These are phyloP conservation scores for Pseudomyrmex flavicornis DNA, from an alignment of 1,140 invertebrate species.

Conservation along the genomic window DNA sequence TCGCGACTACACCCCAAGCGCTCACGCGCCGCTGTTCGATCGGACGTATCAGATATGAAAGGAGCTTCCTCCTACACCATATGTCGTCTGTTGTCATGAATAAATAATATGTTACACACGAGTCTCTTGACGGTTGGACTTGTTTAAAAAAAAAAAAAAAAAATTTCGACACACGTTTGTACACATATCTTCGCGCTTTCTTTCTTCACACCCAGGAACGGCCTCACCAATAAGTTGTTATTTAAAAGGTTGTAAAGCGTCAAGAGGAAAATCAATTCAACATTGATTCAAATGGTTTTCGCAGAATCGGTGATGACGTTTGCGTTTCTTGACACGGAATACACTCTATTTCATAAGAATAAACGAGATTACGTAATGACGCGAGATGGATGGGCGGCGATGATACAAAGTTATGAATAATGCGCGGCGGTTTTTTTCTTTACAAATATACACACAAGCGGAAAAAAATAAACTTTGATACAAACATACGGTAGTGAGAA, in stretches of 20 bases:
- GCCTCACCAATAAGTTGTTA: background rate
- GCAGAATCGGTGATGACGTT: background rate
- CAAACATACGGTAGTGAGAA: too few relatives aligned
- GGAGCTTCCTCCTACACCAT: background rate
- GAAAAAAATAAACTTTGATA: background rate
- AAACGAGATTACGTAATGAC: constrained; percentile 1
- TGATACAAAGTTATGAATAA: background rate
- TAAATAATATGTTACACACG: too few relatives aligned
- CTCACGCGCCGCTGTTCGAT: background rate
- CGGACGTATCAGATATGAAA: background rate
- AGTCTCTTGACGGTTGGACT: background rate
- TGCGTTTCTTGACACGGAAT: background rate
- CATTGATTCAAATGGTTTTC: constrained; percentile 3
- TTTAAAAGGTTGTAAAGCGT: background rate
- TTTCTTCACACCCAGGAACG: background rate
- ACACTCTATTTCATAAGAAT: constrained; percentile 4
- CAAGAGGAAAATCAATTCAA: background rate
- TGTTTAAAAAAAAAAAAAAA: background rate
- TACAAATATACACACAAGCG: background rate
- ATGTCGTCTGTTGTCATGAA: background rate
- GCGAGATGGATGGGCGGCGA: too few relatives aligned
- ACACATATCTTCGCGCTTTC: background rate
- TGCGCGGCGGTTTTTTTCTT: background rate
- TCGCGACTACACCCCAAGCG: background rate
- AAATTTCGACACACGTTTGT: too few relatives aligned